These are phyloP conservation scores for Ruditapes philippinarum DNA, from an alignment of 1,140 invertebrate species.

Conservation along the genomic window DNA sequence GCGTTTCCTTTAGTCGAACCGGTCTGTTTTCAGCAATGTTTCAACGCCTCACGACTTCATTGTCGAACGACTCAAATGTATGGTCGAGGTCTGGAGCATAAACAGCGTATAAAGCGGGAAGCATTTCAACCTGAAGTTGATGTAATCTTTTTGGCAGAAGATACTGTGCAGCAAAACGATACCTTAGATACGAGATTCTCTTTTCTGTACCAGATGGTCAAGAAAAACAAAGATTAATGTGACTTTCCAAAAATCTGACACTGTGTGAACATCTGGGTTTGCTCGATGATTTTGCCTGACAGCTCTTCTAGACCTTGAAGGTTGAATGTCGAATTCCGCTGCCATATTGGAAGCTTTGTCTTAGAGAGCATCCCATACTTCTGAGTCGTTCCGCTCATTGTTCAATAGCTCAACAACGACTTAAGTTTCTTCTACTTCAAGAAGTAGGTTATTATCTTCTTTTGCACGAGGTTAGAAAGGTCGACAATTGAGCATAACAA, in stretches of 20 bases:
- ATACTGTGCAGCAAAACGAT: conserved; percentile 12
- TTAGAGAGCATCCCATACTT: conserved; percentile 19
- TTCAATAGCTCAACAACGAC: neutral
- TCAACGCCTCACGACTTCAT: conserved; percentile 9
- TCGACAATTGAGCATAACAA: neutral
- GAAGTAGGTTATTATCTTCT: conserved; percentile 14
- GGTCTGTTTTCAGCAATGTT: no score
- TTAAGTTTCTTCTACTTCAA: neutral
- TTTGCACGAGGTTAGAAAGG: conserved; percentile 20
- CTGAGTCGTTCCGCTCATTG: conserved; percentile 15
- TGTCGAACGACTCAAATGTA: neutral
- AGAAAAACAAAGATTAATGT: conserved; percentile 17
- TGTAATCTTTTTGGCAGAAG: no score
- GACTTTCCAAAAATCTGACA: conserved; percentile 25
- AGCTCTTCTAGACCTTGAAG: no score
- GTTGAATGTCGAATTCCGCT: no score
- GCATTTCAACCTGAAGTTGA: no score
- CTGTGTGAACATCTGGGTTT: conserved; percentile 30
- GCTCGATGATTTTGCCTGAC: no score
- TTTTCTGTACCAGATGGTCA: conserved; percentile 33
- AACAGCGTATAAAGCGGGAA: neutral
- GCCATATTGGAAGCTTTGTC: conserved; percentile 15
- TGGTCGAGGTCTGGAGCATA: conserved; percentile 50
- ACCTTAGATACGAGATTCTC: neutral
- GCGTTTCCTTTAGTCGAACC: neutral